Base-by-base conservation (phyloP, 2,888 invertebrate species). In the Epinotia bilunana region DNA sequence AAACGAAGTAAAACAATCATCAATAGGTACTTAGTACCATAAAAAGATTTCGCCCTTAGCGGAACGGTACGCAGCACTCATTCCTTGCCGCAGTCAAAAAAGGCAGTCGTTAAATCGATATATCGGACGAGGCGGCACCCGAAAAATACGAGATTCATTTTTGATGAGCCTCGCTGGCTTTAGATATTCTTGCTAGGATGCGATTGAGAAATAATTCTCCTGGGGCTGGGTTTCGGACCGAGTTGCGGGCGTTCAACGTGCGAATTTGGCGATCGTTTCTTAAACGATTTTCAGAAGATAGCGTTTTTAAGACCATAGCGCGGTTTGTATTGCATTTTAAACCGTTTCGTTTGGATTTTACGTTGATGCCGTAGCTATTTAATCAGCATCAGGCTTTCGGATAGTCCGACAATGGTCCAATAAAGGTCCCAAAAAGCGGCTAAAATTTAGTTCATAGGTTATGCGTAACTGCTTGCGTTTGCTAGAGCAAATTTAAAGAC, bases 171-270 rank as follows among this genome's bases (percentile, higher is more conserved):
- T 78, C 78, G 80, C 78, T 77, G 78, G 79, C 80, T 79, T 84
- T 79, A 86, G 82, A 83, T 87, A 87, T 87, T 87, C 87, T 87
- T 82, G 81, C 73, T 78, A 79, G 80, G 77, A 76, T 80, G 76
- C 84, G 86, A 87, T 86, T 84, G 86, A 83, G 83, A 80, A 87
- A 86, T 87, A 86, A 87, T 86, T 83, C 81, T 62, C 75, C 65
- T 16, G 71, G 74, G 74, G 46, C 69, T 18, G 20, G 20, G 68
- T 6, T 39, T 12, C 62, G 65, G 43, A 20, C 57, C 16, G 57
- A 43, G 57, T 18, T 55, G 57, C 67, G 9, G 55, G 69, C 69
- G 58, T n/a, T 33, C 43, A 23, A 46, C 43, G 69, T n/a, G 46
- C n/a, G n/a, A 46, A 28, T 43, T 68, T 58, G n/a, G 39, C 3